phyloP scores from a whole-genome alignment of 2,113 vertebrate species.

The Sceloporus tristichus region DNA sequence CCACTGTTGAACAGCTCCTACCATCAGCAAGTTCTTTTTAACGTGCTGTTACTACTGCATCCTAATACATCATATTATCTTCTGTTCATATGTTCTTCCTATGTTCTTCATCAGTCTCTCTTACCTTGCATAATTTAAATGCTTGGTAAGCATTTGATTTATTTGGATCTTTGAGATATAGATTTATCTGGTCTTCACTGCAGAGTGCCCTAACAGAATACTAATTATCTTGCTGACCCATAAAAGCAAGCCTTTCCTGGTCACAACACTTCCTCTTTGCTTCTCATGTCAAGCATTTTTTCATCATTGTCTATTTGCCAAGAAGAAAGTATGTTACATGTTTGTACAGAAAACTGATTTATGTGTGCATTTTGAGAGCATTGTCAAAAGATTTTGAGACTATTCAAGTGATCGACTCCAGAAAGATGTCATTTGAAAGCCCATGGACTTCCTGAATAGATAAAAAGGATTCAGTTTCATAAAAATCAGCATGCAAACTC shows the following conservation, averaged over 20 bases:
- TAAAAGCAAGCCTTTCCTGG: neutral
- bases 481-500: neutral
- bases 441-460: neutral
- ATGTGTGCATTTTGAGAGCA: neutral
- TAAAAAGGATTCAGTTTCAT: neutral
- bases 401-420: neutral
- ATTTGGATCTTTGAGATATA: neutral
- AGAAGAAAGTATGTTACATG: neutral
- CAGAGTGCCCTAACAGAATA: neutral
- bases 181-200: neutral
- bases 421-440: neutral
- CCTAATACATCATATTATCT: neutral
- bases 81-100: neutral
- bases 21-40: too few relatives aligned
- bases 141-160: neutral
- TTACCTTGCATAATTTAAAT: conserved; percentile 1
- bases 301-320: neutral
- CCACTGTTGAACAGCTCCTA: too few relatives aligned
- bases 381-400: neutral
- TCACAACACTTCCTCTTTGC: neutral
- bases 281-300: neutral
- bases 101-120: neutral
- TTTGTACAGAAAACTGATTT: neutral
- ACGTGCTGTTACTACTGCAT: too few relatives aligned
- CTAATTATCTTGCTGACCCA: neutral